A percentile compares a stretch with the other conserved stretches of the same genome.
Conservation (phyloP, 2,888 invertebrate species). For the Agelastica alni region DNA sequence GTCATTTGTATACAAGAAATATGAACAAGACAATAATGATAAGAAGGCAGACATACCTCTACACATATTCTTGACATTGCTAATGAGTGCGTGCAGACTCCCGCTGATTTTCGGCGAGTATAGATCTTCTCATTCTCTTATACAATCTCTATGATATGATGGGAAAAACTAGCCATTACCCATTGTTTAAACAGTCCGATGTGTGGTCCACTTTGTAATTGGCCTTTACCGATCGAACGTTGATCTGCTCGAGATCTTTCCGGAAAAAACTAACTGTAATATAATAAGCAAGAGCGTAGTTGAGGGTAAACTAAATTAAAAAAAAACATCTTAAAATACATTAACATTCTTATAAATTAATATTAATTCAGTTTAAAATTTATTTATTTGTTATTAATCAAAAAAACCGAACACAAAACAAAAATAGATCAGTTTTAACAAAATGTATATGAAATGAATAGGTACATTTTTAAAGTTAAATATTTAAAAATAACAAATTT, state of each 20-base stretch:
- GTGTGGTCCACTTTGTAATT: conserved; percentile 50
- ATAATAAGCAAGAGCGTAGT: not conserved
- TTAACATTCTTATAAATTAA: no score
- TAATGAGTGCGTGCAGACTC: conserved; percentile 56
- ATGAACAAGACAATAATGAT: conserved; percentile 9
- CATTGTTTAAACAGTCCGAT: conserved; percentile 40
- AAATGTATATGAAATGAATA: no score
- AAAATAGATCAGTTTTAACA: no score
- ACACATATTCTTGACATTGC: conserved; percentile 50
- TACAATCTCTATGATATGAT: conserved; percentile 26
- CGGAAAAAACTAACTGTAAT: conserved; percentile 3
- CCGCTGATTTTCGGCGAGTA: conserved; percentile 48
- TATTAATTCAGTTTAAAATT: no score
- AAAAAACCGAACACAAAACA: no score
- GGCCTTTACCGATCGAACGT: conserved; percentile 13
- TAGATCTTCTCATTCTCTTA: conserved; percentile 38
- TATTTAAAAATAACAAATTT: no score
- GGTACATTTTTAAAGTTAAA: no score
- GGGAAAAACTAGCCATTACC: conserved; percentile 47
- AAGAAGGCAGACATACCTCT: conserved; percentile 14
- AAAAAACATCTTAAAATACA: not conserved
- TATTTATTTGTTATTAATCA: no score
- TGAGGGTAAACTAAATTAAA: not conserved
- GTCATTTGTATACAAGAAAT: conserved; percentile 7
- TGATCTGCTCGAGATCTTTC: conserved; percentile 1